phyloP scores from a whole-genome alignment of 2,888 invertebrate genomes.

The Orchestes rusci region DNA sequence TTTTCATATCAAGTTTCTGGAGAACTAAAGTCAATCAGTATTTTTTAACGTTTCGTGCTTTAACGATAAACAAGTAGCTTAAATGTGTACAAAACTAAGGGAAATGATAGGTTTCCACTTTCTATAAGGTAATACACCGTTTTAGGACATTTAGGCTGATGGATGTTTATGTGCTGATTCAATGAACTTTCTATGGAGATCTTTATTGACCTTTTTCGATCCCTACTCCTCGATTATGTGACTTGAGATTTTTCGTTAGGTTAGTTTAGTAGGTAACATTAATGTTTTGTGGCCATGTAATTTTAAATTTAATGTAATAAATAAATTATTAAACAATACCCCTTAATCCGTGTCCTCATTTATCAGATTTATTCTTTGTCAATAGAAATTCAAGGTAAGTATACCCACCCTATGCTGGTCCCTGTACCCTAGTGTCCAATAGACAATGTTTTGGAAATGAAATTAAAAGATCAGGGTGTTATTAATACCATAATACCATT shows the following conservation, averaged over 20 bases:
- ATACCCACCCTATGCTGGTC: too few relatives aligned
- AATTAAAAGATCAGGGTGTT: too few relatives aligned
- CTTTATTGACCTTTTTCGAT: conserved; percentile 21
- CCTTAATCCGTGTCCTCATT: too few relatives aligned
- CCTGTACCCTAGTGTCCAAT: too few relatives aligned
- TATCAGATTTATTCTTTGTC: too few relatives aligned
- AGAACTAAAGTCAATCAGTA: conserved; percentile 22
- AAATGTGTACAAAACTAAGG: conserved; percentile 34
- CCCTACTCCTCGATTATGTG: conserved; percentile 29
- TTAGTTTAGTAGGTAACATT: conserved; percentile 36
- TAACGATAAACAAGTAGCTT: conserved; percentile 33
- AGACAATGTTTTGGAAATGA: too few relatives aligned
- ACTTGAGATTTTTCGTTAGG: conserved; percentile 36
- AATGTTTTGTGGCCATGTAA: conserved; percentile 49
- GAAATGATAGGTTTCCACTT: conserved; percentile 13
- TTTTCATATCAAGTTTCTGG: conserved; percentile 19
- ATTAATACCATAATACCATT: too few relatives aligned
- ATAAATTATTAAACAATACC: conserved; percentile 37
- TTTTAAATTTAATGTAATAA: conserved; percentile 48
- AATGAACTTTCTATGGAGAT: conserved; percentile 9
- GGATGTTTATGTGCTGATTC: conserved; percentile 17
- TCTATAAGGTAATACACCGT: conserved; percentile 8
- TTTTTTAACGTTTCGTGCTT: conserved; percentile 25
- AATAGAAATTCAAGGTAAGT: too few relatives aligned
- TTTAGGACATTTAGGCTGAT: conserved; percentile 11